Evolutionary conservation across 2,888 invertebrate species (phyloP).

Genomic region (Octodonta nipae): DNA sequence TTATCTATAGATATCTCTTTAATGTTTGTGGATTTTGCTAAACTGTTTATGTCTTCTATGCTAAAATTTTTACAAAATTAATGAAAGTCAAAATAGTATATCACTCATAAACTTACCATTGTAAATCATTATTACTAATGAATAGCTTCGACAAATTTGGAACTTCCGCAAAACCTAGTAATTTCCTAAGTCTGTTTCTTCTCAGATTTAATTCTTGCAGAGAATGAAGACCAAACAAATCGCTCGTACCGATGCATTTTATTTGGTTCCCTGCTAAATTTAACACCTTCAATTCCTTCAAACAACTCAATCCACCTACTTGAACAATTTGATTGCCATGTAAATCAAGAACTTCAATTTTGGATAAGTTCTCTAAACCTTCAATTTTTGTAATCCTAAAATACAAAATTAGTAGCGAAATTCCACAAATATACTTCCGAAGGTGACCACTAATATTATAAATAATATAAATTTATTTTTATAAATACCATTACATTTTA

Average conservation of each 20-base stretch:
- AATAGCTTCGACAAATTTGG: conserved; percentile 65
- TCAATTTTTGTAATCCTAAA: conserved; percentile 66
- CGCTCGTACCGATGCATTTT: conserved; percentile 57
- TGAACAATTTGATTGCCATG: conserved; percentile 77
- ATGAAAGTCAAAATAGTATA: background rate
- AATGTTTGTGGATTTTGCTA: conserved; percentile 63
- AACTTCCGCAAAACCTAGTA: conserved; percentile 68
- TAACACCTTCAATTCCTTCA: conserved; percentile 71
- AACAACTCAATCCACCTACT: conserved; percentile 53
- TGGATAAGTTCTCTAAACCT: conserved; percentile 54
- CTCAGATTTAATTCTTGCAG: conserved; percentile 79
- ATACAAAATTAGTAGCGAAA: conserved; percentile 13
- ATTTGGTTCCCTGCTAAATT: conserved; percentile 89
- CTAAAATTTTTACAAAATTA: conserved; percentile 32
- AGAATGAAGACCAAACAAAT: conserved; percentile 63
- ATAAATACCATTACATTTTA: background rate
- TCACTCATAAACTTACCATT: conserved; percentile 35
- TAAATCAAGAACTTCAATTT: conserved; percentile 80
- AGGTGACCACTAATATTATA: too few species aligned
- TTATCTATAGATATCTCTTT: conserved; percentile 77
- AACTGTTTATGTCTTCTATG: conserved; percentile 74
- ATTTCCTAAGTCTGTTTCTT: conserved; percentile 66
- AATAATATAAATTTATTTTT: conserved; percentile 1
- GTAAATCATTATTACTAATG: conserved; percentile 68
- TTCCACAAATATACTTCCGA: background rate